These are phyloP conservation scores for Rallus limicola DNA, from an alignment of 2,113 vertebrate species.

Conservation along the genomic window DNA sequence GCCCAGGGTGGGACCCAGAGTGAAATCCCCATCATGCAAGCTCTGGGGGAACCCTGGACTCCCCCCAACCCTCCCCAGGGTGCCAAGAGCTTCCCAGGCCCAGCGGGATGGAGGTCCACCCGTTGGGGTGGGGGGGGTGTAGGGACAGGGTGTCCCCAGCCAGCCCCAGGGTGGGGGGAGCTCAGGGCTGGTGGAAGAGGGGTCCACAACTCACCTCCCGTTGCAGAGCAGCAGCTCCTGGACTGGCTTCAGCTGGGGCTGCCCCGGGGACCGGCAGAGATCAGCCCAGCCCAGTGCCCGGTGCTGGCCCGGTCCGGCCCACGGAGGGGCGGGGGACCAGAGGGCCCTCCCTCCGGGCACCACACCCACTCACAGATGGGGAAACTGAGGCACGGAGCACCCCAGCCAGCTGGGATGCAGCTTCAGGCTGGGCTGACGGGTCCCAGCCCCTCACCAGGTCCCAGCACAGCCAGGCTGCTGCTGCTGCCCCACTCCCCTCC, in stretches of 20 bases:
- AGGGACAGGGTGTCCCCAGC: not conserved
- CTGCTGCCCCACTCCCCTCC: rapidly evolving
- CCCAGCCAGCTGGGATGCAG: not conserved
- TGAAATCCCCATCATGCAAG: not conserved
- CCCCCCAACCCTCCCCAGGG: rapidly evolving
- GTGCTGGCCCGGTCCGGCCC: not conserved
- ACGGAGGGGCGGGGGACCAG: not conserved
- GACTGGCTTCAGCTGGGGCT: not conserved
- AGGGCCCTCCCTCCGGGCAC: constrained; percentile 14
- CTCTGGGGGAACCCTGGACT: not conserved
- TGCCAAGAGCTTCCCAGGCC: rapidly evolving
- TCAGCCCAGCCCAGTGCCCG: not conserved
- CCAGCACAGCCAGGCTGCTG: rapidly evolving
- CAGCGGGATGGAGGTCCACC: rapidly evolving
- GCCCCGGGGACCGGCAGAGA: not conserved
- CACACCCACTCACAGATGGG: rapidly evolving
- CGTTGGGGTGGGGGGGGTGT: too few species aligned
- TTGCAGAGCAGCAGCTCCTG: not conserved
- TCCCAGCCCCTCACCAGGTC: too few species aligned
- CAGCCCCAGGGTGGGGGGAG: not conserved
- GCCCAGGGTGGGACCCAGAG: not conserved
- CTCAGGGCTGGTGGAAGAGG: not conserved
- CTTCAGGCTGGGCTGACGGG: too few species aligned
- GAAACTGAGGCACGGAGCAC: constrained; percentile 1
- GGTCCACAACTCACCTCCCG: not conserved